phyloP scores from a whole-genome alignment of 1,140 invertebrate species.

The Papilio polyxenes region DNA sequence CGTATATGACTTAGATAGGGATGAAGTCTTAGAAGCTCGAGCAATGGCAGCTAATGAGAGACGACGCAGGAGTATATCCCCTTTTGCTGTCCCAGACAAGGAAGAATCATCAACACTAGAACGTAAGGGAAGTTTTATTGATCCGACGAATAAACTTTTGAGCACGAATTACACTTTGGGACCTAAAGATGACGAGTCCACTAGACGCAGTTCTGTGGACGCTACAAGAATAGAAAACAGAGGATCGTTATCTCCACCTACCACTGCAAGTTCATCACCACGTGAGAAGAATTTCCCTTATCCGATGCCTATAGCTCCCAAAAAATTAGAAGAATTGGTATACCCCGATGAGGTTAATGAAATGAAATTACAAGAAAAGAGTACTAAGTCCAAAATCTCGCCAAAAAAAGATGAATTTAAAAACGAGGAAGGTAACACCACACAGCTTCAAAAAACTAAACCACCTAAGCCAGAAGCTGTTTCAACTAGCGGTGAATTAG shows the following conservation, averaged over 20 bases:
- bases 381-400: conserved; percentile 53
- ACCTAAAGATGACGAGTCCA: conserved; percentile 71
- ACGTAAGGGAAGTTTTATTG: conserved; percentile 78
- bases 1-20: conserved; percentile 75
- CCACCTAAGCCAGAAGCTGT: conserved; percentile 48
- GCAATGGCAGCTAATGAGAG: conserved; percentile 72
- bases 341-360: conserved; percentile 66
- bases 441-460: conserved; percentile 46
- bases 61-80: conserved; percentile 78
- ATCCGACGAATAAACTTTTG: conserved; percentile 77
- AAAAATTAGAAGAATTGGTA: conserved; percentile 69
- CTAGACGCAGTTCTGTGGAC: conserved; percentile 59
- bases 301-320: conserved; percentile 61
- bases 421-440: conserved; percentile 57
- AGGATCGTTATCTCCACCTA: conserved; percentile 61
- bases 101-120: conserved; percentile 64
- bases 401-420: conserved; percentile 60
- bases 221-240: conserved; percentile 49
- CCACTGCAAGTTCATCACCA: conserved; percentile 59
- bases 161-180: conserved; percentile 72
- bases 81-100: conserved; percentile 75
- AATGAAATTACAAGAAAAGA: conserved; percentile 48
- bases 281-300: conserved; percentile 64
- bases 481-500: conserved; percentile 59
- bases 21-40: conserved; percentile 73